Evolutionary conservation across 1,140 invertebrate species (phyloP), one percentile per base, ranked within the genome.

Genomic region (Achatina immaculata): DNA sequence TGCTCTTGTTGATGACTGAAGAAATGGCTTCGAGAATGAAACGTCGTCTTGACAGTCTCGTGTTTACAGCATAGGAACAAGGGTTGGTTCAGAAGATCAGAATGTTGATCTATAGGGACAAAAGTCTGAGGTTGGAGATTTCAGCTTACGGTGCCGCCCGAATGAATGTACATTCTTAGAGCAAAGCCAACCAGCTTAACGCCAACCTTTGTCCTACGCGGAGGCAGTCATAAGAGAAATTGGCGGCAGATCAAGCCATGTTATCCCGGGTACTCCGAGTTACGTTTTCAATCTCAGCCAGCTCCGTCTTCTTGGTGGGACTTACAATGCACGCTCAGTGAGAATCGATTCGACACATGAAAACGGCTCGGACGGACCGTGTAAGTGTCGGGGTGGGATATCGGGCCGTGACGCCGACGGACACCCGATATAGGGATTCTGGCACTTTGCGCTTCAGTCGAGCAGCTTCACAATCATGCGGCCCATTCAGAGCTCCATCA

Each of bases 401-500:
- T 43, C 40, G 45, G 45, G n/a, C n/a, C 45, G 43, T 11, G 28
- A 36, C 31, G 45, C 14, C 72, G 72, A 24, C 43, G 48, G 51
- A 74, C 16, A 74, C 72, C 72, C 45, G 72, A 74, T 51, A 42
- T 34, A 24, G 28, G n/a, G 72, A 45, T 43, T 34, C 40, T 43
- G 72, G 14, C 45, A 36, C 72, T 40, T 55, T 43, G 42, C 45
- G 42, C 72, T 34, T 34, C 72, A 51, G 31, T 34, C 28, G 42
- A 55, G 48, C 72, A 74, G 31, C 72, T 24, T 36, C 2, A 0
- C 72, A 43, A 74, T 74, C 72, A 51, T 55, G 74, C 62, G 74
- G 42, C 74, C 74, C 38, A 51, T 74, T 74, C 72, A 74, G 72
- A 24, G 34, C 43, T 36, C n/a, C 55, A 40, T 76, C 31, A 76